Percentiles rank a stretch among this genome's conserved stretches.
Evolutionary conservation across 2,888 invertebrate species (phyloP).

Genomic region (Dolichopus griseipennis): DNA sequence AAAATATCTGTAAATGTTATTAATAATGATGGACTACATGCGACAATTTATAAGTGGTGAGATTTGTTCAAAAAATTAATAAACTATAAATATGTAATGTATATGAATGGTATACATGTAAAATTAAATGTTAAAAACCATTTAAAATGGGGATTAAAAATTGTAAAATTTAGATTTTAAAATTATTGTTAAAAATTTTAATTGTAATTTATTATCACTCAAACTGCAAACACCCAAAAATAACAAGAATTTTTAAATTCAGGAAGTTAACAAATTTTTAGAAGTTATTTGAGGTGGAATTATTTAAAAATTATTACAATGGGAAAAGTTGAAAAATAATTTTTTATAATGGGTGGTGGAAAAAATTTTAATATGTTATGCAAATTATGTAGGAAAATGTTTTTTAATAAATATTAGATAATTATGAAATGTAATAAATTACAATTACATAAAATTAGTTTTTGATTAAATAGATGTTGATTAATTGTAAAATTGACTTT

Average conservation of each 20-base stretch:
- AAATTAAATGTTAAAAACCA: neutral
- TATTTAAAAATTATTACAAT: neutral
- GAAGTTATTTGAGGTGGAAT: neutral
- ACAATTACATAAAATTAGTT: too few species aligned
- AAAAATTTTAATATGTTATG: too few species aligned
- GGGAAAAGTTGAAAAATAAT: too few species aligned
- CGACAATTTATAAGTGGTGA: neutral
- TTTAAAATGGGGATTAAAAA: constrained; percentile 4
- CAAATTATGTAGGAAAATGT: too few species aligned
- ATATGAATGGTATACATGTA: neutral
- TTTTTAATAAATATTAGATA: too few species aligned
- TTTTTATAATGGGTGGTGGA: too few species aligned
- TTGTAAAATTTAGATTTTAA: neutral
- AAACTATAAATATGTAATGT: neutral
- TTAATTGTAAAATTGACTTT: too few species aligned
- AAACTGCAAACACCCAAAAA: neutral
- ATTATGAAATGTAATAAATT: too few species aligned
- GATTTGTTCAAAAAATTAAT: neutral
- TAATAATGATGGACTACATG: neutral
- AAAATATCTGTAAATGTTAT: neutral
- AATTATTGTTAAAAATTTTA: neutral
- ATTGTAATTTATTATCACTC: constrained; percentile 1
- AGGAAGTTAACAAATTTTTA: neutral
- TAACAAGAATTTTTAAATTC: neutral
- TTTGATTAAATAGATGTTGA: too few species aligned